Percentiles rank a stretch among this genome's conserved stretches.
These are phyloP conservation scores for Bombus pascuorum DNA, from an alignment of 1,140 invertebrate species.

Conservation along the genomic window DNA sequence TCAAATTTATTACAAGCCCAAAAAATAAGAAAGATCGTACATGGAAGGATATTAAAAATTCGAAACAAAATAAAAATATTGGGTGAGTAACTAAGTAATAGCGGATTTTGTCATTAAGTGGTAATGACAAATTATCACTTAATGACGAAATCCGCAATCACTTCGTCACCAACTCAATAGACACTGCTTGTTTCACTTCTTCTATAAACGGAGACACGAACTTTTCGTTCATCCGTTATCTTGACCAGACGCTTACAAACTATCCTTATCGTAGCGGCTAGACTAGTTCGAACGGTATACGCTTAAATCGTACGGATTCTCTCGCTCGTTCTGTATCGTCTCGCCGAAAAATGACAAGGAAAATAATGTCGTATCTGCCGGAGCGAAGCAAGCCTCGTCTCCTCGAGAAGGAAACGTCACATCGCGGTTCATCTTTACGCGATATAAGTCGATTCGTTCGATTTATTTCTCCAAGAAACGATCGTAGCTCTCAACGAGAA, in stretches of 20 bases:
- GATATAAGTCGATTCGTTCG: not conserved
- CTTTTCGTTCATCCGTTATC: slow-evolving; percentile 10
- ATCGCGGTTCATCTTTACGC: too few species aligned
- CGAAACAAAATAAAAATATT: not conserved
- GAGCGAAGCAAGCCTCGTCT: not conserved
- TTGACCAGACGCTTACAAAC: slow-evolving; percentile 3
- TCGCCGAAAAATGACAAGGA: not conserved
- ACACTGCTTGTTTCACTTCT: too few species aligned
- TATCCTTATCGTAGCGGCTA: slow-evolving; percentile 33
- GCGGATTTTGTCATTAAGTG: too few species aligned
- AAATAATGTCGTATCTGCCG: not conserved
- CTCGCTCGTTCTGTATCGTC: not conserved
- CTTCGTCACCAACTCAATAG: not conserved
- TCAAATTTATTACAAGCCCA: not conserved
- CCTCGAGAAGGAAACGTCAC: not conserved
- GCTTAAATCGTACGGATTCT: not conserved
- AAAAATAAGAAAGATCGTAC: not conserved
- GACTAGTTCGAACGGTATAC: slow-evolving; percentile 50
- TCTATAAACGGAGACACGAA: not conserved
- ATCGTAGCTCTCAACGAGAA: not conserved
- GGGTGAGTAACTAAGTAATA: too few species aligned
- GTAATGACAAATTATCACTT: too few species aligned
- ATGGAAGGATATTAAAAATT: not conserved
- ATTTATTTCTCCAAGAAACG: not conserved
- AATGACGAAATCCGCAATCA: too few species aligned